Percentiles rank a stretch among this genome's conserved stretches.
Conservation (phyloP, 1,140 invertebrate genomes). For the Apis dorsata region DNA sequence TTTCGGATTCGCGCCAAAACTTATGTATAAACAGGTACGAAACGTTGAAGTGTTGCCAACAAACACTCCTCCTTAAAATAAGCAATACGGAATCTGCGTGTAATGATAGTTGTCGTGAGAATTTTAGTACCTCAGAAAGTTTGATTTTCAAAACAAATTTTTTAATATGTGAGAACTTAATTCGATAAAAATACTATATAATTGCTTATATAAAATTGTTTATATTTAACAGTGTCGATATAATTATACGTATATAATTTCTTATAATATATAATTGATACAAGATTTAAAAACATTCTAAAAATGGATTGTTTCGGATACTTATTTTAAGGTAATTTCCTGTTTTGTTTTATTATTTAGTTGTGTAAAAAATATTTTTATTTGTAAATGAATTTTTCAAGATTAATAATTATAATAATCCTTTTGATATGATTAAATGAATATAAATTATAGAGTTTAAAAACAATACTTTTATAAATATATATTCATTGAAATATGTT, state of each 20-base stretch:
- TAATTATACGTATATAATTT: background rate
- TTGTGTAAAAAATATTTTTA: background rate
- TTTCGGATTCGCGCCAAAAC: conserved; percentile 37
- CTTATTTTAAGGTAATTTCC: background rate
- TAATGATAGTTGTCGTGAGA: conserved; percentile 21
- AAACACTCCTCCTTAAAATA: conserved; percentile 30
- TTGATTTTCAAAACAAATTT: background rate
- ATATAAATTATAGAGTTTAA: background rate
- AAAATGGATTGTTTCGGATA: background rate
- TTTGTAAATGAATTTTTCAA: background rate
- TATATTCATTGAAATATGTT: background rate
- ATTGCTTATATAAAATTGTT: background rate
- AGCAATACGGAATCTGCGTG: conserved; percentile 5
- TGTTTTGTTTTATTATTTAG: background rate
- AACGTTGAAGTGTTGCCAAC: conserved; percentile 18
- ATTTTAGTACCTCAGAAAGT: conserved; percentile 10
- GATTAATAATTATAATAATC: background rate
- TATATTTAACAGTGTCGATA: background rate
- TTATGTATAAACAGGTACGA: conserved; percentile 35
- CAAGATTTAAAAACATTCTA: background rate
- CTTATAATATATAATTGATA: no score
- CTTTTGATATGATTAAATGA: background rate
- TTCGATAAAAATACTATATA: no score
- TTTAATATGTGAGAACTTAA: background rate
- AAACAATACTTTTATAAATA: background rate